phyloP scores from a whole-genome alignment of 1,140 invertebrate species.

The Psix sp. region DNA sequence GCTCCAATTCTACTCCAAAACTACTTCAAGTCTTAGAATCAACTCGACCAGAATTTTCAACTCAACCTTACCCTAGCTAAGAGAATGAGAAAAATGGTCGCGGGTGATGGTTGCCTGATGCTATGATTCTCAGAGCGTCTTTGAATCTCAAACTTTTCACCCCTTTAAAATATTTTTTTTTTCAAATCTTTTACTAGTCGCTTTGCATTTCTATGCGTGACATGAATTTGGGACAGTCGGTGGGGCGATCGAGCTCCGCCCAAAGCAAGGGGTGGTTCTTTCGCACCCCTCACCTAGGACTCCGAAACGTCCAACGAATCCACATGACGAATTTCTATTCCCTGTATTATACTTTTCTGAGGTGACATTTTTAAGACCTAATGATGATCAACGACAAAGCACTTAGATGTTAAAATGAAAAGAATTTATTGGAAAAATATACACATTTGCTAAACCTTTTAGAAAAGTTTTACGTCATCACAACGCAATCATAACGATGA shows the following conservation, averaged over 20 bases:
- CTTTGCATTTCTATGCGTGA: conserved; percentile 30
- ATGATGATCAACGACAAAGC: conserved; percentile 19
- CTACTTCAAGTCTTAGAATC: no score
- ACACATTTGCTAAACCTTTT: no score
- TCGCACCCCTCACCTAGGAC: conserved; percentile 3
- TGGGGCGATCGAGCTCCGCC: conserved; percentile 24
- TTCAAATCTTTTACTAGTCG: conserved; percentile 15
- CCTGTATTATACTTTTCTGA: conserved; percentile 4
- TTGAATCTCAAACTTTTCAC: conserved; percentile 25
- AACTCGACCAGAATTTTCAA: no score
- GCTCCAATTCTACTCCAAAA: no score
- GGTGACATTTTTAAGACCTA: conserved; percentile 22
- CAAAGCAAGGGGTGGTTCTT: conserved; percentile 27
- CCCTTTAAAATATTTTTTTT: conserved; percentile 13
- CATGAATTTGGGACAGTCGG: conserved; percentile 16
- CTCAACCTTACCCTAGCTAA: no score
- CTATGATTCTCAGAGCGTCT: conserved; percentile 16
- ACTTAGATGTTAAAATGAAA: conserved; percentile 11
- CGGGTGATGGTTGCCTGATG: no score
- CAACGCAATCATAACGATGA: no score
- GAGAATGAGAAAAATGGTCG: no score
- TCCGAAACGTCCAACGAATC: conserved; percentile 22
- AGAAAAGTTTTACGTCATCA: no score
- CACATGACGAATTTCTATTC: no score
- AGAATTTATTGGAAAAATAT: no score